Evolutionary conservation across 2,797 vertebrate genomes (phyloP).

Genomic region (Catostomus latipinnis): DNA sequence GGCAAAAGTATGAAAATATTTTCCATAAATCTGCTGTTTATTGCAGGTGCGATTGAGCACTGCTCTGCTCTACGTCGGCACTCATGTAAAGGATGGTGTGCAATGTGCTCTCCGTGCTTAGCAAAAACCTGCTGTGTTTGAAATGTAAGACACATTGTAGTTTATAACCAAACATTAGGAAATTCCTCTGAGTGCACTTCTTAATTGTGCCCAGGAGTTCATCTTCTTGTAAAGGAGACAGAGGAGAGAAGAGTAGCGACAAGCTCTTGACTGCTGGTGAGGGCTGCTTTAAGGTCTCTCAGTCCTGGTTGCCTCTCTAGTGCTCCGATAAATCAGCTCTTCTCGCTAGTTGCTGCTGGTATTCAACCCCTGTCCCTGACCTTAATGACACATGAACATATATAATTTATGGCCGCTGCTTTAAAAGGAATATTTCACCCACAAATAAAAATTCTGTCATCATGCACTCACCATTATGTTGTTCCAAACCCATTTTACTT

Average conservation of each 20-base stretch:
- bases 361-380: slow-evolving; percentile 5
- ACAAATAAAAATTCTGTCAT: too few species aligned
- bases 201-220: slow-evolving; percentile 74
- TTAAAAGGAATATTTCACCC: too few species aligned
- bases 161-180: slow-evolving; percentile 69
- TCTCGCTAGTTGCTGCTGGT: neutral
- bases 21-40: slow-evolving; percentile 83
- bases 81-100: slow-evolving; percentile 76
- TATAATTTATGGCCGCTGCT: neutral
- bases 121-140: slow-evolving; percentile 67
- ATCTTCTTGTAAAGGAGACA: slow-evolving; percentile 59
- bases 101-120: slow-evolving; percentile 65
- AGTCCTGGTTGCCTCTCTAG: slow-evolving; percentile 31
- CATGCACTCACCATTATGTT: too few species aligned
- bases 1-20: slow-evolving; percentile 81
- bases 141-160: slow-evolving; percentile 68
- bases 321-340: slow-evolving; percentile 20
- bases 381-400: slow-evolving; percentile 6
- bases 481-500: too few species aligned
- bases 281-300: slow-evolving; percentile 79
- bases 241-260: slow-evolving; percentile 46
- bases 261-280: slow-evolving; percentile 73
- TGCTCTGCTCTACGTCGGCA: slow-evolving; percentile 67
- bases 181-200: slow-evolving; percentile 73
- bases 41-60: slow-evolving; percentile 75